phyloP scores from a whole-genome alignment of 1,140 invertebrate species.

The Stenopsyche tienmushanensis region DNA sequence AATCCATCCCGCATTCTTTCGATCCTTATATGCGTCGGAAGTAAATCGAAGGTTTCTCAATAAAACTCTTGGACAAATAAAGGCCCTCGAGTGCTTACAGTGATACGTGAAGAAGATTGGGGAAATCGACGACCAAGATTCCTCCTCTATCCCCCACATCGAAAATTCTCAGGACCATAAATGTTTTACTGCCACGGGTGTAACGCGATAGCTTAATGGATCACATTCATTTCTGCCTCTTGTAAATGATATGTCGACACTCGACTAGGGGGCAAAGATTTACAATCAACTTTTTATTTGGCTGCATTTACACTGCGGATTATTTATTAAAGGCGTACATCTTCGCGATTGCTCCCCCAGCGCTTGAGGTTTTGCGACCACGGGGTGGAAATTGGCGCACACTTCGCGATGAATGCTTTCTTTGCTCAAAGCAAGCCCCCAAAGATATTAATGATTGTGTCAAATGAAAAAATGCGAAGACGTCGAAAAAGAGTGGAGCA shows the following conservation, averaged over 20 bases:
- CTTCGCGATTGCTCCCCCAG: too few relatives aligned
- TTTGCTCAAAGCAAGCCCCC: too few relatives aligned
- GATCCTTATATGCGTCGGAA: too few relatives aligned
- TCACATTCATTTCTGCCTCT: conserved; percentile 2
- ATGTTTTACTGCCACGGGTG: conserved; percentile 12
- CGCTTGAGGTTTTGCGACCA: too few relatives aligned
- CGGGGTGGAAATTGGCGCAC: too few relatives aligned
- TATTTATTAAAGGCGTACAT: too few relatives aligned
- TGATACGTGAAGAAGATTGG: background rate
- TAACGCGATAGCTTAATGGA: conserved; percentile 18
- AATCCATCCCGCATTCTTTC: too few relatives aligned
- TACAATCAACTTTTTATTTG: background rate
- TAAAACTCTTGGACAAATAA: background rate
- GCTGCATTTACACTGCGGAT: background rate
- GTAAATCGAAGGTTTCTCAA: background rate
- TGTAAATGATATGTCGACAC: conserved; percentile 9
- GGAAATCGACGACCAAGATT: background rate
- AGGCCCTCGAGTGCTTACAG: background rate
- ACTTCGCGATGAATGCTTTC: too few relatives aligned
- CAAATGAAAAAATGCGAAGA: too few relatives aligned
- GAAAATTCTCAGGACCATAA: background rate
- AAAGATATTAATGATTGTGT: too few relatives aligned
- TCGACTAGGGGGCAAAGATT: conserved; percentile 2
- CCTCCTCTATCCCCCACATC: background rate
- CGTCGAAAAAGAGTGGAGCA: too few relatives aligned